Evolutionary conservation across 2,888 invertebrate genomes (phyloP).

Genomic region (Ophion ventricosus): DNA sequence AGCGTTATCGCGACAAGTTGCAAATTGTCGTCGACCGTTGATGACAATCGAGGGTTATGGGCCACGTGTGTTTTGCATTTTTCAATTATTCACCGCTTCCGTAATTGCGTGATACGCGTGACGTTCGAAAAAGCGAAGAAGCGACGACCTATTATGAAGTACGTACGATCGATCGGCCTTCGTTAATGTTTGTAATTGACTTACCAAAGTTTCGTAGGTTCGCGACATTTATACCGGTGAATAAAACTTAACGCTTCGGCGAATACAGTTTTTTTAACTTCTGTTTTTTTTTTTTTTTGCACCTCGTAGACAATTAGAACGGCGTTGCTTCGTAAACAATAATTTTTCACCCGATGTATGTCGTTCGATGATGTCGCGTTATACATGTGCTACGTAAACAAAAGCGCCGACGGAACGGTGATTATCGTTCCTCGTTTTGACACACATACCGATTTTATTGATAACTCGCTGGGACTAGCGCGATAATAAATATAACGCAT

Average conservation of each 20-base stretch:
- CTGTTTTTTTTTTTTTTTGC: not conserved
- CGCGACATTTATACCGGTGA: too few relatives aligned
- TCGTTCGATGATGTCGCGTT: constrained; percentile 2
- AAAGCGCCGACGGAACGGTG: not conserved
- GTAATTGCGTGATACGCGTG: too few relatives aligned
- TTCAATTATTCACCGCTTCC: too few relatives aligned
- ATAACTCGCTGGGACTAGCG: too few relatives aligned
- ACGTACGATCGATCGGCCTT: too few relatives aligned
- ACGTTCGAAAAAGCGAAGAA: too few relatives aligned
- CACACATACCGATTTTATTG: constrained; percentile 19
- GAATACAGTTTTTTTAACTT: not conserved
- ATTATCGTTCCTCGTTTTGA: constrained; percentile 5
- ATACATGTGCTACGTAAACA: constrained; percentile 11
- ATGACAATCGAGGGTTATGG: not conserved
- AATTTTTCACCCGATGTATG: constrained; percentile 6
- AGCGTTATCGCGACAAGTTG: not conserved
- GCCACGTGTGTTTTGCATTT: constrained; percentile 1
- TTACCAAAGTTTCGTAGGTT: too few relatives aligned
- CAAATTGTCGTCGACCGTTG: not conserved
- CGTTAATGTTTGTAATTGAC: too few relatives aligned
- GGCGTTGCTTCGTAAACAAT: constrained; percentile 2
- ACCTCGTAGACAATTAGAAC: not conserved
- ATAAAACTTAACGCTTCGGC: not conserved
- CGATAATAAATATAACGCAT: too few relatives aligned
- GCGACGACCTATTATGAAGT: too few relatives aligned